phyloP scores from a whole-genome alignment of 2,888 invertebrate species.

The Argyresthia albistria region DNA sequence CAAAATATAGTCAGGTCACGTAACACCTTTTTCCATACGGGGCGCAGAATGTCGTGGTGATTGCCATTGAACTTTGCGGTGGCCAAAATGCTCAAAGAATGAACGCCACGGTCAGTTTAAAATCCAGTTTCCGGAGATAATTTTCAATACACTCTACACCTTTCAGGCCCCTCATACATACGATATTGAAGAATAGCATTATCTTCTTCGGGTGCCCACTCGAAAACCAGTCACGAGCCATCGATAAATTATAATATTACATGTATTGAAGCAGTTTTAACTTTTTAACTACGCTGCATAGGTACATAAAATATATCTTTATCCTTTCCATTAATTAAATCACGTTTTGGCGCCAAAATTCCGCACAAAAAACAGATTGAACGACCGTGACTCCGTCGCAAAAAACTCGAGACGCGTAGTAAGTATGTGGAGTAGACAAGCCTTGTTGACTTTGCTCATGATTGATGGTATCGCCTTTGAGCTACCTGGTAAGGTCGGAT shows the following conservation, averaged over 20 bases:
- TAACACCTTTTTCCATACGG: too few relatives aligned
- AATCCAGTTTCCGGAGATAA: too few relatives aligned
- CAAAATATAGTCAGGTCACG: too few relatives aligned
- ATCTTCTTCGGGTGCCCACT: neutral
- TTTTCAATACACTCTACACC: slow-evolving; percentile 25
- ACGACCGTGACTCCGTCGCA: slow-evolving; percentile 56
- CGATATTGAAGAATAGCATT: slow-evolving; percentile 22
- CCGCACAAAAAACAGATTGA: slow-evolving; percentile 55
- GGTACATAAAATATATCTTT: too few relatives aligned
- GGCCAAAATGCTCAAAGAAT: too few relatives aligned
- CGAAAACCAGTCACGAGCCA: slow-evolving; percentile 23
- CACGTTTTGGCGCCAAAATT: slow-evolving; percentile 60
- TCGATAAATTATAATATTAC: slow-evolving; percentile 18
- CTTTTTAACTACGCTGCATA: too few relatives aligned
- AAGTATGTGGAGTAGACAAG: slow-evolving; percentile 2
- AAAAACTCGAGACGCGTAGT: slow-evolving; percentile 22
- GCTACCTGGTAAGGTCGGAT: slow-evolving; percentile 19
- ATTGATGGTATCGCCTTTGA: slow-evolving; percentile 22
- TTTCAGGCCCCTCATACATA: slow-evolving; percentile 36
- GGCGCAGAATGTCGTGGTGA: too few relatives aligned
- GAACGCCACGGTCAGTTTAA: too few relatives aligned
- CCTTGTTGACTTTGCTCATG: neutral
- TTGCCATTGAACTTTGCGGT: too few relatives aligned
- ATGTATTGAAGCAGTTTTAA: too few relatives aligned
- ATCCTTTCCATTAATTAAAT: too few relatives aligned